A percentile compares a stretch with the other conserved stretches of the same genome.
phyloP scores from a whole-genome alignment of 2,888 invertebrate species.

The Drosophila parthenogenetica region DNA sequence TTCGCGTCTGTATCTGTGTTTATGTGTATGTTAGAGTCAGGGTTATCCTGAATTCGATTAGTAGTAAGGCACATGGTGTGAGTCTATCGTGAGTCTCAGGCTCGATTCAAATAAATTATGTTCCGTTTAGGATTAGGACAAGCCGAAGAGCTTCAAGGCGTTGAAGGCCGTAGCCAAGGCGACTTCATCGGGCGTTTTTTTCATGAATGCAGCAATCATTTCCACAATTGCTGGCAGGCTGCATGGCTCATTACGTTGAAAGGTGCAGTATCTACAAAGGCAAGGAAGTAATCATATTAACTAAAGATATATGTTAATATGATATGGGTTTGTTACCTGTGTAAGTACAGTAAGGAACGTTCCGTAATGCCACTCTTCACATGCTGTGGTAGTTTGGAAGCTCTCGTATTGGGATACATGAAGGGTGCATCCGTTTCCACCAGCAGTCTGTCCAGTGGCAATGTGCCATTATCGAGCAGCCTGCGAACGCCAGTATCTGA shows the following conservation, averaged over 20 bases:
- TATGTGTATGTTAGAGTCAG: constrained; percentile 49
- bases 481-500: constrained; percentile 95
- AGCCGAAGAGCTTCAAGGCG: constrained; percentile 94
- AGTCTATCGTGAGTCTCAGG: constrained; percentile 73
- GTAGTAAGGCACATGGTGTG: constrained; percentile 74
- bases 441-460: constrained; percentile 93
- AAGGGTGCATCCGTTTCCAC: constrained; percentile 98
- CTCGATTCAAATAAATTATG: constrained; percentile 46
- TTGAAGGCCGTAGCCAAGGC: constrained; percentile 96
- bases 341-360: constrained; percentile 87
- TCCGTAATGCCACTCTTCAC: constrained; percentile 95
- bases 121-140: constrained; percentile 85
- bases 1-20: constrained; percentile 32
- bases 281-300: neutral
- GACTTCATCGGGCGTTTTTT: constrained; percentile 94
- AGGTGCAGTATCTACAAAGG: constrained; percentile 93
- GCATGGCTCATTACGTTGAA: constrained; percentile 98
- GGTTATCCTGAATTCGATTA: constrained; percentile 73
- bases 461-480: constrained; percentile 91
- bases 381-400: constrained; percentile 94
- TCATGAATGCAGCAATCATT: constrained; percentile 96
- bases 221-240: constrained; percentile 96
- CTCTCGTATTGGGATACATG: constrained; percentile 97
- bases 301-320: neutral
- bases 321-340: constrained; percentile 72